A percentile compares a stretch with the other conserved stretches of the same genome.
phyloP scores from a whole-genome alignment of 2,888 invertebrate species.

The Rhorus exstirpatorius region DNA sequence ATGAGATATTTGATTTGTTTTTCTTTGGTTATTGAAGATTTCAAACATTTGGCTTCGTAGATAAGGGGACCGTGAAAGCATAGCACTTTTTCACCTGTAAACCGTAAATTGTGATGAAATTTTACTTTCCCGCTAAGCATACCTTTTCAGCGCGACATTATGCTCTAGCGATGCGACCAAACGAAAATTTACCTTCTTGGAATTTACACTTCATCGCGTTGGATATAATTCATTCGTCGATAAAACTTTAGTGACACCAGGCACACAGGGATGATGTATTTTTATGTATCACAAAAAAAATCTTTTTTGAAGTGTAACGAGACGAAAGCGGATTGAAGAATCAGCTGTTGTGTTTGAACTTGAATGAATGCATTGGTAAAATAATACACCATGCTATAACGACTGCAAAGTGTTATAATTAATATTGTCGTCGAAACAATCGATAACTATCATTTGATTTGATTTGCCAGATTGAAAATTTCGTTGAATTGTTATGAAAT shows the following conservation, averaged over 20 bases:
- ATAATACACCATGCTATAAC: not conserved
- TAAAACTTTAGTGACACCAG: not conserved
- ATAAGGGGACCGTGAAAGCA: conserved; percentile 98
- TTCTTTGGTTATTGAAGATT: conserved; percentile 93
- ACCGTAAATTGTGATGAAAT: no score
- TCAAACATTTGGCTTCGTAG: conserved; percentile 98
- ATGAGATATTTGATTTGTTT: conserved; percentile 96
- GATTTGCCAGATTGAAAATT: no score
- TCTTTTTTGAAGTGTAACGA: not conserved
- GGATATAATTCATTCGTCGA: not conserved
- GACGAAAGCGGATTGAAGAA: not conserved
- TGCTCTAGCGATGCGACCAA: not conserved
- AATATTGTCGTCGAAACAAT: no score
- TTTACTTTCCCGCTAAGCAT: not conserved
- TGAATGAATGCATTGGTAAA: no score
- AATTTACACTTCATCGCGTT: conserved; percentile 62
- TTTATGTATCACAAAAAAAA: not conserved
- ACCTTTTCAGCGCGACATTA: no score
- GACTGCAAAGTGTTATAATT: no score
- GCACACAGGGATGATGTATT: not conserved
- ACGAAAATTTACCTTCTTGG: conserved; percentile 55
- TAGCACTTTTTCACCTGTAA: conserved; percentile 93
- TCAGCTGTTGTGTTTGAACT: conserved; percentile 3
- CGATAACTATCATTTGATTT: no score
- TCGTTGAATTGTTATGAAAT: no score